Evolutionary conservation across 2,888 invertebrate genomes (phyloP).

Genomic region (Sesia bembeciformis): DNA sequence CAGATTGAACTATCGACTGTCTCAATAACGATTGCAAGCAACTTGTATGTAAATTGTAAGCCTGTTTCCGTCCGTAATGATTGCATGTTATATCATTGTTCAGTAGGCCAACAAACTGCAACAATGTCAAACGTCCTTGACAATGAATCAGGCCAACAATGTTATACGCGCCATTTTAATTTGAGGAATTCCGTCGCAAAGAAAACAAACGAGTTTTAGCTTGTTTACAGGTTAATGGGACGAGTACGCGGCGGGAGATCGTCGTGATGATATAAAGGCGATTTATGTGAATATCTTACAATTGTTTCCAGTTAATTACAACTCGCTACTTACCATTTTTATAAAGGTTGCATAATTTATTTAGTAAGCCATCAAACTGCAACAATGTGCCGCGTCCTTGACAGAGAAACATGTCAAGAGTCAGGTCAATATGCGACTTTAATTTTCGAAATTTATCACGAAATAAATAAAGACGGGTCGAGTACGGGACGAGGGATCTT

Average conservation of each 20-base stretch:
- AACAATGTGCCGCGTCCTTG: too few relatives aligned
- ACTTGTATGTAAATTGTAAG: neutral
- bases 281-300: too few relatives aligned
- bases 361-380: too few relatives aligned
- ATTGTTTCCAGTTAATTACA: too few relatives aligned
- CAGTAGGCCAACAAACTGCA: slow-evolving; percentile 6
- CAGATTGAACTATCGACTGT: neutral
- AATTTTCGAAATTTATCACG: too few relatives aligned
- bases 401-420: too few relatives aligned
- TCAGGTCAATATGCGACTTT: too few relatives aligned
- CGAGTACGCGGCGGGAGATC: neutral
- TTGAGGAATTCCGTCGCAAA: slow-evolving; percentile 22
- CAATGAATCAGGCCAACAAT: slow-evolving; percentile 2
- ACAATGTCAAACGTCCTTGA: slow-evolving; percentile 4
- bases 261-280: too few relatives aligned
- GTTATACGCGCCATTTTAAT: slow-evolving; percentile 17
- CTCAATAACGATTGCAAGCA: neutral
- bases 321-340: too few relatives aligned
- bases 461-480: too few relatives aligned
- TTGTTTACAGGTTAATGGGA: neutral
- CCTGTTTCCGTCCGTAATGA: neutral
- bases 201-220: slow-evolving; percentile 19
- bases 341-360: too few relatives aligned
- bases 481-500: too few relatives aligned
- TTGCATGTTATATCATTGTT: neutral